phyloP scores from a whole-genome alignment of 2,888 invertebrate genomes.

The Vesta saturnalis region DNA sequence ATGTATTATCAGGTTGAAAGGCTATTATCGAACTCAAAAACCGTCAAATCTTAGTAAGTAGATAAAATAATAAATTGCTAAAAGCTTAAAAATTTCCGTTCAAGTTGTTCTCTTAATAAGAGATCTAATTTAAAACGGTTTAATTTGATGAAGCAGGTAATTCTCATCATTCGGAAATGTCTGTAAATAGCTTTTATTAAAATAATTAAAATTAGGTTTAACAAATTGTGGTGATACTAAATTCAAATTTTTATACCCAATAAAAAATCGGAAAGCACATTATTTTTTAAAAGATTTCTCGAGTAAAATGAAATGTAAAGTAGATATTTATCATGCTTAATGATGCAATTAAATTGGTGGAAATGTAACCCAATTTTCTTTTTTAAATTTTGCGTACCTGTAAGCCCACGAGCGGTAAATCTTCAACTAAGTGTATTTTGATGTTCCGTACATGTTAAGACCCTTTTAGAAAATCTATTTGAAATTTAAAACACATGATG shows the following conservation, averaged over 20 bases:
- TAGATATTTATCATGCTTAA: slow-evolving; percentile 17
- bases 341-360: slow-evolving; percentile 19
- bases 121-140: slow-evolving; percentile 7
- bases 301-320: slow-evolving; percentile 13
- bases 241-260: not conserved
- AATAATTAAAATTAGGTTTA: not conserved
- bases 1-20: no score
- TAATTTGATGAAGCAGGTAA: slow-evolving; percentile 11
- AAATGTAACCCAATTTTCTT: slow-evolving; percentile 17
- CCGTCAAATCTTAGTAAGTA: not conserved
- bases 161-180: not conserved
- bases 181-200: not conserved
- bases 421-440: slow-evolving; percentile 35
- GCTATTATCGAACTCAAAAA: no score
- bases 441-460: slow-evolving; percentile 41
- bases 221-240: no score
- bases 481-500: slow-evolving; percentile 38
- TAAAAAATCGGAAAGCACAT: not conserved
- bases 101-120: not conserved
- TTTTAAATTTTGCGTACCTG: slow-evolving; percentile 24
- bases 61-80: not conserved
- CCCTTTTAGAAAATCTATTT: slow-evolving; percentile 34
- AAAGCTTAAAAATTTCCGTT: not conserved
- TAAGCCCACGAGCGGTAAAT: slow-evolving; percentile 24
- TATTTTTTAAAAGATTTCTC: not conserved